phyloP scores from a whole-genome alignment of 2,888 invertebrate species.

The Timandra comae region DNA sequence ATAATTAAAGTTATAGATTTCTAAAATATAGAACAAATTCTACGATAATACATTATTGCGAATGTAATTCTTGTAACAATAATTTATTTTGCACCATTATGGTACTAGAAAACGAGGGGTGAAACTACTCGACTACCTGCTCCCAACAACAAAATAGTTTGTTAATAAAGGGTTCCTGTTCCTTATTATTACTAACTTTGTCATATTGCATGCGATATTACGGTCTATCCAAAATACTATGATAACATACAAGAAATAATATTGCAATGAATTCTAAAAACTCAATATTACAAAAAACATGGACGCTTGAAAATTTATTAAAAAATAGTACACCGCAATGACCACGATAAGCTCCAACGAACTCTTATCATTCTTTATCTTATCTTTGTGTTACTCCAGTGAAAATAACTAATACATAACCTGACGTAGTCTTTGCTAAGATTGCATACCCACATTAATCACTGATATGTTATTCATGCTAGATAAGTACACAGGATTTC shows the following conservation, averaged over 20 bases:
- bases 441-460: slow-evolving; percentile 59
- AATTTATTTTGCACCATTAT: slow-evolving; percentile 46
- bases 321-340: slow-evolving; percentile 13
- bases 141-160: slow-evolving; percentile 52
- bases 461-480: slow-evolving; percentile 26
- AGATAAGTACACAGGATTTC: not conserved
- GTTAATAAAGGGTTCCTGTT: slow-evolving; percentile 47
- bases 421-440: slow-evolving; percentile 43
- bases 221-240: too few species aligned
- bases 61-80: slow-evolving; percentile 41
- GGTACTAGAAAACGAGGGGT: slow-evolving; percentile 39
- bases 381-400: slow-evolving; percentile 40
- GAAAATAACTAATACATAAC: slow-evolving; percentile 59
- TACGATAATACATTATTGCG: too few species aligned
- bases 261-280: too few species aligned
- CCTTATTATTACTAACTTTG: slow-evolving; percentile 16
- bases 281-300: too few species aligned
- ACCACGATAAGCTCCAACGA: slow-evolving; percentile 32
- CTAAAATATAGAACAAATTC: too few species aligned
- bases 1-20: too few species aligned
- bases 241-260: too few species aligned
- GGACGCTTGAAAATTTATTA: too few species aligned
- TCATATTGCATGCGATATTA: slow-evolving; percentile 5
- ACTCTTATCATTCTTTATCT: slow-evolving; percentile 49
- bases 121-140: slow-evolving; percentile 67